phyloP scores from a whole-genome alignment of 2,888 invertebrate genomes.

The Leptogaster cylindrica region DNA sequence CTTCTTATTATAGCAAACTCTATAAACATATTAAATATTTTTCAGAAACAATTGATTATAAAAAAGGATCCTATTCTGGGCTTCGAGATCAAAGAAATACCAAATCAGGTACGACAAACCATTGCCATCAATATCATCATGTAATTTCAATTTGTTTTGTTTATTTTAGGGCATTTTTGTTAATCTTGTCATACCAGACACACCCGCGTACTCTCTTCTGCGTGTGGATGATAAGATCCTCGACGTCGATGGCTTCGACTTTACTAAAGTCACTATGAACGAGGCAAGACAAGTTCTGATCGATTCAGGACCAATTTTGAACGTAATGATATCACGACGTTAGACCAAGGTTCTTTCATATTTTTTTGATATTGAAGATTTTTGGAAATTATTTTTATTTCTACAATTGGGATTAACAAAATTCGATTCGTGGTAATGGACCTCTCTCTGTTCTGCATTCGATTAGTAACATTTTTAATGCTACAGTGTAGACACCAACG shows the following conservation, averaged over 20 bases:
- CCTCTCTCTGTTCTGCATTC: too few relatives aligned
- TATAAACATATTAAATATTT: constrained; percentile 15
- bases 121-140: neutral
- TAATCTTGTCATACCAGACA: constrained; percentile 54
- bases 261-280: constrained; percentile 55
- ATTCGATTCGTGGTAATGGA: too few relatives aligned
- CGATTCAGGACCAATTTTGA: constrained; percentile 55
- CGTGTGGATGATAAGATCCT: constrained; percentile 57
- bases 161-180: constrained; percentile 57
- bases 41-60: constrained; percentile 56
- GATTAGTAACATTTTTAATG: too few relatives aligned
- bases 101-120: constrained; percentile 54
- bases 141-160: neutral
- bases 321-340: constrained; percentile 60
- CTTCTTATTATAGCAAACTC: too few relatives aligned
- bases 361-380: neutral
- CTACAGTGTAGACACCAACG: too few relatives aligned
- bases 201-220: constrained; percentile 54
- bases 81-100: constrained; percentile 55
- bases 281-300: constrained; percentile 56
- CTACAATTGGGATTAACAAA: too few relatives aligned
- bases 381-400: too few relatives aligned
- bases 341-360: constrained; percentile 46
- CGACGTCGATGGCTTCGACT: constrained; percentile 59
- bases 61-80: constrained; percentile 56